Conservation (phyloP, 2,797 vertebrate genomes). For the Gymnodraco acuticeps region DNA sequence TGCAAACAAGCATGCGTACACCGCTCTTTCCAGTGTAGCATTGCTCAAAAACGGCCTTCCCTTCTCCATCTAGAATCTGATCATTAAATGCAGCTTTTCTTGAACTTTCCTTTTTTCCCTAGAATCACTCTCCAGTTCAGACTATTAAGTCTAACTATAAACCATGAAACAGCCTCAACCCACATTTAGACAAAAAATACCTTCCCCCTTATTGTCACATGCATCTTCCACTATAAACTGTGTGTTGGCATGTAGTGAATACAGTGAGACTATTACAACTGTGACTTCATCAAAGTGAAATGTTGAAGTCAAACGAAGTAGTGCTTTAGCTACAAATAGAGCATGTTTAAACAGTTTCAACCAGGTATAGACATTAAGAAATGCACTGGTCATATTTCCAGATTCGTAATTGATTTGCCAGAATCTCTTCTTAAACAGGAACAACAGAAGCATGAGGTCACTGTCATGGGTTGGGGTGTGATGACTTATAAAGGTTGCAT, state of each 20-base stretch:
- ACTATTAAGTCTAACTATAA: background rate
- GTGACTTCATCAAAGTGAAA: background rate
- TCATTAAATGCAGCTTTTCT: background rate
- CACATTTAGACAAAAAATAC: background rate
- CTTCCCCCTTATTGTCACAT: background rate
- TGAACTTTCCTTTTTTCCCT: background rate
- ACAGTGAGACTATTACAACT: background rate
- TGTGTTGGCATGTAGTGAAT: no score
- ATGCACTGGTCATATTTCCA: background rate
- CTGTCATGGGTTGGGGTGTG: background rate
- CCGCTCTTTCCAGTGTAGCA: constrained; percentile 10
- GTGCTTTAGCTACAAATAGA: background rate
- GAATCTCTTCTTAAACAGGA: background rate
- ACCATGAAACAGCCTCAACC: background rate
- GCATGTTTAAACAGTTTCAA: background rate
- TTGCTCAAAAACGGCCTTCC: background rate
- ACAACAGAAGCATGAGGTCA: background rate
- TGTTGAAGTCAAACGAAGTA: background rate
- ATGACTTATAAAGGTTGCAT: background rate
- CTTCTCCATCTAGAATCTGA: background rate
- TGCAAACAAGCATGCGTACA: background rate
- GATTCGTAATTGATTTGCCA: background rate
- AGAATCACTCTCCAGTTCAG: background rate
- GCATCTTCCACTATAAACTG: background rate
- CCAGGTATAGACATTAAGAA: background rate